Evolutionary conservation across 2,888 invertebrate genomes (phyloP), one percentile per base, ranked within the genome.

Genomic region (Alsophila aescularia): DNA sequence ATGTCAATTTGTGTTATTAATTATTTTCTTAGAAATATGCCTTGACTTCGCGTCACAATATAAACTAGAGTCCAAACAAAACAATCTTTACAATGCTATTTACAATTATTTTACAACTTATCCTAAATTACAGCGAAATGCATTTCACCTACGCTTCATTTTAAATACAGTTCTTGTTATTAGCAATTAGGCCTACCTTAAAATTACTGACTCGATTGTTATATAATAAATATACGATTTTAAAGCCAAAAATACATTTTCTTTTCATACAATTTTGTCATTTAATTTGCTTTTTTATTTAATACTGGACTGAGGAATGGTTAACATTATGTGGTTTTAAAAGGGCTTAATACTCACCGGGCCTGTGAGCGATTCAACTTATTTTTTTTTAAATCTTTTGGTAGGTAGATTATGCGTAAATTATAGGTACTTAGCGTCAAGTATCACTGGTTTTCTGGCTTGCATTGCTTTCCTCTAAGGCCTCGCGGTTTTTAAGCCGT

Each of bases 201-300:
- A 74, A 81, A 83, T 80, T 90, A 90, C 77, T 90, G 90, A 90
- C 90, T 90, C 79, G 85, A 72, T 87, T 90, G 75, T 76, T 60
- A 70, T 70, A 72, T 69, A 67, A 71, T 74, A 72, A 72, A 75
- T 73, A 73, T 67, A 68, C 64, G 60, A 39, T 45, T 60, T 83
- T 84, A 85, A 85, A 85, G 83, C 85, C 83, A 80, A 84, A n/a
- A 75, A 77, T 53, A 62, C 43, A 58, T 51, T 18, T 52, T 48
- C 13, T 49, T 47, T 44, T 2, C n/a, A 43, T 51, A 50, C 48
- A 35, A 35, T 47, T 56, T 62, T 61, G 64, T 66, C 59, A 64
- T 60, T 66, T 65, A 63, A 60, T 49, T 56, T 57, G 52, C 52
- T 64, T 64, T 63, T 68, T 68, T 66, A 56, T 68, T 60, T 86